A percentile compares a stretch with the other conserved stretches of the same genome.
phyloP scores from a whole-genome alignment of 53 echinoderm and acorn worm species.

The Apostichopus leukothele region DNA sequence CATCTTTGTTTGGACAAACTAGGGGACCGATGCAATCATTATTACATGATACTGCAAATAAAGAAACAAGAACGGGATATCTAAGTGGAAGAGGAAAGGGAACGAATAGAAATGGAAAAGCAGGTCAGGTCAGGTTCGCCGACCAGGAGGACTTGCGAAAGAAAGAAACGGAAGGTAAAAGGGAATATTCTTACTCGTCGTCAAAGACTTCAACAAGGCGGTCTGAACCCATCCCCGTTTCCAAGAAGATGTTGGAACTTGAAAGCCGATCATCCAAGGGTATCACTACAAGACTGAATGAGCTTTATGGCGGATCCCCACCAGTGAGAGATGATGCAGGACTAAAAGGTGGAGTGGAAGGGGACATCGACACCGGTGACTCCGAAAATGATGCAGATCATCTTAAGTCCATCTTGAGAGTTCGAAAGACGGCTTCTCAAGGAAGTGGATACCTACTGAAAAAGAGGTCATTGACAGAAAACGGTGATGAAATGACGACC shows the following conservation, averaged over 20 bases:
- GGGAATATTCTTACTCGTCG: neutral
- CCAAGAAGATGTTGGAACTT: neutral
- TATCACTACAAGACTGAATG: slow-evolving; percentile 14
- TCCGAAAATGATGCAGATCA: slow-evolving; percentile 37
- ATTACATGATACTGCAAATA: neutral
- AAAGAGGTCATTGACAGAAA: neutral
- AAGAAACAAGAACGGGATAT: neutral
- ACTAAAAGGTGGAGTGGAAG: slow-evolving; percentile 16
- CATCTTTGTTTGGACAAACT: neutral
- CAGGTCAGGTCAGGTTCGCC: slow-evolving; percentile 9
- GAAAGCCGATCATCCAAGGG: neutral
- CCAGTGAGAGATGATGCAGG: neutral
- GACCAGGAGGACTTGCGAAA: neutral
- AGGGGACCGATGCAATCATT: neutral
- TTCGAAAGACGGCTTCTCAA: neutral
- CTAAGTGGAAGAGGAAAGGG: neutral
- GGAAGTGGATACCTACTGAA: neutral
- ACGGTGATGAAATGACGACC: neutral
- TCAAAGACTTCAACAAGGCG: neutral
- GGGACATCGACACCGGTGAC: slow-evolving; percentile 36
- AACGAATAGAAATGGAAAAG: neutral
- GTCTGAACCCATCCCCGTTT: neutral
- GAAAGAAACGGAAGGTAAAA: neutral
- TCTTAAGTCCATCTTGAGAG: neutral
- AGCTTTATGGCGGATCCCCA: slow-evolving; percentile 6